phyloP scores from a whole-genome alignment of 2,797 vertebrate species.

The Uromys caudimaculatus region DNA sequence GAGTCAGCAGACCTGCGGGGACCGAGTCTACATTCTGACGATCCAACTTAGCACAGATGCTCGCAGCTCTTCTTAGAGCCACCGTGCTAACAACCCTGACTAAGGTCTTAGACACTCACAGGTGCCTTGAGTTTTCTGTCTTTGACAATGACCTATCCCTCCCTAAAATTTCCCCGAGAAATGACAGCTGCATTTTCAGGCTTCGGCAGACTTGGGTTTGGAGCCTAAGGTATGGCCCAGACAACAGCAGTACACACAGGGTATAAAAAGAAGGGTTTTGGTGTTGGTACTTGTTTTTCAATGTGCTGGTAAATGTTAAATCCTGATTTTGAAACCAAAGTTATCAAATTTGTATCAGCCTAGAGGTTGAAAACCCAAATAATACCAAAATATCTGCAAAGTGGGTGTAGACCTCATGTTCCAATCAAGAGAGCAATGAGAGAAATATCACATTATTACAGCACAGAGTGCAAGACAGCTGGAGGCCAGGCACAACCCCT shows the following conservation, averaged over 20 bases:
- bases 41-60: background rate
- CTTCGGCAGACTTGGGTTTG: background rate
- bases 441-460: slow-evolving; percentile 15
- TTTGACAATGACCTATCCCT: background rate
- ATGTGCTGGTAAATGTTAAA: background rate
- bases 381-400: background rate
- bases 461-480: background rate
- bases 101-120: background rate
- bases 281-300: background rate
- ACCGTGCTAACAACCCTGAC: background rate
- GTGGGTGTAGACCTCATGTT: background rate
- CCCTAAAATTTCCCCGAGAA: background rate
- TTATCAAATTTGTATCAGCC: slow-evolving; percentile 14
- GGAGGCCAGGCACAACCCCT: background rate
- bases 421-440: slow-evolving; percentile 39
- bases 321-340: slow-evolving; percentile 6
- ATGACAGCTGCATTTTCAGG: slow-evolving; percentile 26
- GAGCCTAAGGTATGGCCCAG: background rate
- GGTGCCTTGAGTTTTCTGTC: slow-evolving; percentile 38
- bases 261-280: background rate
- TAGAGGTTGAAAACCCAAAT: slow-evolving; percentile 10
- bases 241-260: background rate
- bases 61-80: background rate
- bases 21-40: background rate
- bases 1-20: background rate